Percentiles rank a stretch among this genome's conserved stretches.
Conservation (phyloP, 2,113 vertebrate species). For the Mormoops blainvillei region DNA sequence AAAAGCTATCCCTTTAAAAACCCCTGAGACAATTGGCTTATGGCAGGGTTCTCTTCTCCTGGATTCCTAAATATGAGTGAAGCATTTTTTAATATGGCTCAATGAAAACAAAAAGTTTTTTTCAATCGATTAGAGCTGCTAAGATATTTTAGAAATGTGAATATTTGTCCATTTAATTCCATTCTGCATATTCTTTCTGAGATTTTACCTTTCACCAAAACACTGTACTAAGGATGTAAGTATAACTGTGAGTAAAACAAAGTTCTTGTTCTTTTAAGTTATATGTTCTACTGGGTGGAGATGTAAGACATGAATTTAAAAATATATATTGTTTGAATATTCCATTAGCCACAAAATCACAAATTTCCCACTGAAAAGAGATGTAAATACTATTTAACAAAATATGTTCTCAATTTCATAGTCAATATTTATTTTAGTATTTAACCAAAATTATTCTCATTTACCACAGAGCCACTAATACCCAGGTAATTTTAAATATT, state of each 20-base stretch:
- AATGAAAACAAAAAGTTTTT: neutral
- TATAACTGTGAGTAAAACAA: neutral
- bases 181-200: neutral
- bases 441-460: neutral
- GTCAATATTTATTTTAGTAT: neutral
- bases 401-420: neutral
- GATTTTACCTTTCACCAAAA: neutral
- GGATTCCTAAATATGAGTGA: conserved; percentile 60
- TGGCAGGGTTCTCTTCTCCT: conserved; percentile 9
- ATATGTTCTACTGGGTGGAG: neutral
- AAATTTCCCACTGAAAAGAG: neutral
- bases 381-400: neutral
- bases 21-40: conserved; percentile 49
- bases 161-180: neutral
- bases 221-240: neutral
- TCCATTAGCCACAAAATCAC: neutral
- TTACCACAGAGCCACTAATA: neutral
- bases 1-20: neutral
- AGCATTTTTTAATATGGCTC: conserved; percentile 46
- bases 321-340: neutral
- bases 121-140: conserved; percentile 48
- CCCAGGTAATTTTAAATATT: neutral
- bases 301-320: neutral
- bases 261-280: neutral
- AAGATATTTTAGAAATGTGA: conserved; percentile 71